Evolutionary conservation across 2,113 vertebrate genomes (phyloP).

Genomic region (Climacteris rufus): DNA sequence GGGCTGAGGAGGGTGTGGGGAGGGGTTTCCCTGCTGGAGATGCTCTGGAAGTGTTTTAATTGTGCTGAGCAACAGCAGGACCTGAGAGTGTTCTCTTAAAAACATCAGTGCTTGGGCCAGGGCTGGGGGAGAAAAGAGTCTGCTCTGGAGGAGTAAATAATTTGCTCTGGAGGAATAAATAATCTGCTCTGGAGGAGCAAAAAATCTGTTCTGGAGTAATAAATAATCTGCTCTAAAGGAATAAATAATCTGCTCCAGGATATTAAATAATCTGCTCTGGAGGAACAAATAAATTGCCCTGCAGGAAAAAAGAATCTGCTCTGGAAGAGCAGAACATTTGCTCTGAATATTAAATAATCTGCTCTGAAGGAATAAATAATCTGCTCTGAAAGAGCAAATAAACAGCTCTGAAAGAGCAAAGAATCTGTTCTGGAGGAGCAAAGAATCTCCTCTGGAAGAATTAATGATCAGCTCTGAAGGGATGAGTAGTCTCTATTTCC

Average conservation of each 20-base stretch:
- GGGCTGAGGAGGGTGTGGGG: not conserved
- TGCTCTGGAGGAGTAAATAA: not conserved
- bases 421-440: not conserved
- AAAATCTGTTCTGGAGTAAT: not conserved
- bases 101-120: not conserved
- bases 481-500: too few relatives aligned
- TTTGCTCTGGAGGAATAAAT: not conserved
- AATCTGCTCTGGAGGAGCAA: not conserved
- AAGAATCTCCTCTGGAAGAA: not conserved
- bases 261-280: too few relatives aligned
- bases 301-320: not conserved
- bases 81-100: not conserved
- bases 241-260: not conserved
- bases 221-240: not conserved
- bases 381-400: not conserved
- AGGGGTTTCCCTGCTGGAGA: not conserved
- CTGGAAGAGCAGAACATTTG: too few relatives aligned
- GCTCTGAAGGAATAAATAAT: not conserved
- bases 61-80: not conserved
- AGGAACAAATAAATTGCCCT: not conserved
- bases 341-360: too few relatives aligned
- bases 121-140: not conserved
- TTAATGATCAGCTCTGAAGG: not conserved
- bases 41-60: not conserved
- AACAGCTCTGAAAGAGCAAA: not conserved